Evolutionary conservation across 2,113 vertebrate genomes (phyloP).

Genomic region (Epinephelus cyanopodus): DNA sequence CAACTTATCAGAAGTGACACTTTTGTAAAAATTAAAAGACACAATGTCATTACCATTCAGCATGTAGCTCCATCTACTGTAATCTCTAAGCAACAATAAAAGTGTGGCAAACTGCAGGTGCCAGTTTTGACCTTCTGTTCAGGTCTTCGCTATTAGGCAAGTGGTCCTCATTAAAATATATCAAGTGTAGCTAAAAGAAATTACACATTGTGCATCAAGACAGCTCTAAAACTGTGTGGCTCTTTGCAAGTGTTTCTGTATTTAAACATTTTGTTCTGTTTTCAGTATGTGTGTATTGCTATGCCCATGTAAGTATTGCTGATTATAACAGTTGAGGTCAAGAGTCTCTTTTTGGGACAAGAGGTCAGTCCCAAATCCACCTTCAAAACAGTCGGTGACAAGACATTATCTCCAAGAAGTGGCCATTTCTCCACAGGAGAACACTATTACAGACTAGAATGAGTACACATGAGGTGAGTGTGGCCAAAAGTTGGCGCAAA

Average conservation of each 20-base stretch:
- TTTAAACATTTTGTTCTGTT: conserved; percentile 1
- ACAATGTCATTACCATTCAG: not conserved
- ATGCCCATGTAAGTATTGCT: conserved; percentile 2
- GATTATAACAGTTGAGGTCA: conserved; percentile 8
- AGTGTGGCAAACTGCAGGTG: not conserved
- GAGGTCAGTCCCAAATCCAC: conserved; percentile 19
- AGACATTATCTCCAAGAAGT: conserved; percentile 33
- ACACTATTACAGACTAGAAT: conserved; percentile 25
- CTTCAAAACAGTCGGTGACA: conserved; percentile 18
- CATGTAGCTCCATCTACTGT: not conserved
- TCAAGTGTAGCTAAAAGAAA: conserved; percentile 1
- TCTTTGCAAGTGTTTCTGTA: not conserved
- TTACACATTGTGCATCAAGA: not conserved
- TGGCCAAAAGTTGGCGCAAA: conserved; percentile 34
- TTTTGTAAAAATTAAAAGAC: not conserved
- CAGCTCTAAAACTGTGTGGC: not conserved
- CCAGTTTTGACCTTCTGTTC: conserved; percentile 1
- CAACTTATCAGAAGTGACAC: not conserved
- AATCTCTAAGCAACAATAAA: not conserved
- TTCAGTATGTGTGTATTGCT: not conserved
- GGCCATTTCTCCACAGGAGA: conserved; percentile 17
- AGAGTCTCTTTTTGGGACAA: conserved; percentile 10
- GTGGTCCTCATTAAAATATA: conserved; percentile 8
- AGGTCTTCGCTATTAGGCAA: not conserved
- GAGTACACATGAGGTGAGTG: conserved; percentile 20